Evolutionary conservation across 1,140 invertebrate species (phyloP).

Genomic region (Oryzaephilus surinamensis): DNA sequence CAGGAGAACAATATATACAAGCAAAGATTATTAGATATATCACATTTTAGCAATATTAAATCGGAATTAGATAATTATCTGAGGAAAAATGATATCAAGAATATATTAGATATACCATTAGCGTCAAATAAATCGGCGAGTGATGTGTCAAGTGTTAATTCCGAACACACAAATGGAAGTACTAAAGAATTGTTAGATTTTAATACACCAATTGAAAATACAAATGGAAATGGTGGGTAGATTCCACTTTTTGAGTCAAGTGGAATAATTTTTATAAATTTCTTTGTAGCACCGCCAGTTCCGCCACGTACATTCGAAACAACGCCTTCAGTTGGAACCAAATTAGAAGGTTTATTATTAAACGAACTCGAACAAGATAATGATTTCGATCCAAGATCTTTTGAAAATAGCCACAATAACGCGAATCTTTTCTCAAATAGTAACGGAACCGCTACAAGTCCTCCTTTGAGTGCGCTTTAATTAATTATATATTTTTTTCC

Average conservation of each 20-base stretch:
- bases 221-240: conserved; percentile 21
- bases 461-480: conserved; percentile 50
- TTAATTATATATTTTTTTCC: conserved; percentile 9
- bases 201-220: conserved; percentile 30
- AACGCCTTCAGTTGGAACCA: conserved; percentile 59
- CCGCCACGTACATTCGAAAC: conserved; percentile 54
- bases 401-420: conserved; percentile 27
- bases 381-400: conserved; percentile 35
- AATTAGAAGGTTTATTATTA: conserved; percentile 70
- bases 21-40: conserved; percentile 51
- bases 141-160: conserved; percentile 3
- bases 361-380: conserved; percentile 60
- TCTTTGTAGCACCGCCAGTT: conserved; percentile 46
- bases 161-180: conserved; percentile 34
- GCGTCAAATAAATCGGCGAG: conserved; percentile 2
- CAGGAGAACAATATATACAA: conserved; percentile 59
- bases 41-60: conserved; percentile 32
- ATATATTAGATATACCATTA: conserved; percentile 26
- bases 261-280: not conserved
- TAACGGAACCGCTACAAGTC: conserved; percentile 33
- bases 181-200: conserved; percentile 25
- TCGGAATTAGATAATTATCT: conserved; percentile 33
- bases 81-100: conserved; percentile 29
- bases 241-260: not conserved
- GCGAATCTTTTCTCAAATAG: not conserved